These are phyloP conservation scores for Torymus auratus DNA, from an alignment of 2,888 invertebrate species.

Conservation along the genomic window DNA sequence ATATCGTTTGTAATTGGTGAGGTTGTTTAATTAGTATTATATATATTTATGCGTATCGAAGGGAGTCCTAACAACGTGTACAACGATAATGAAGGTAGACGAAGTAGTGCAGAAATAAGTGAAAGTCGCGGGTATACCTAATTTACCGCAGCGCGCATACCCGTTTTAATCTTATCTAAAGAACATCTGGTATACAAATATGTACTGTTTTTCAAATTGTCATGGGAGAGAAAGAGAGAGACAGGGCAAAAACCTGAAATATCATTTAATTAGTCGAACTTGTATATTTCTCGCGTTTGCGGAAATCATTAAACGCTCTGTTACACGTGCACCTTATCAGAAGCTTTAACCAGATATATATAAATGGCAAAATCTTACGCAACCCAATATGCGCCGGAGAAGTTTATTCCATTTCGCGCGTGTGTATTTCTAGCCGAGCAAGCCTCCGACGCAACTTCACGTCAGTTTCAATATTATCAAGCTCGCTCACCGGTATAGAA, in stretches of 20 bases:
- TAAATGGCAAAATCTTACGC: conserved; percentile 12
- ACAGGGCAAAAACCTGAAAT: conserved; percentile 21
- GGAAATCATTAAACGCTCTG: conserved; percentile 22
- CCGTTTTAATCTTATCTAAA: conserved; percentile 33
- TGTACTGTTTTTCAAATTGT: conserved; percentile 34
- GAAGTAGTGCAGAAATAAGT: conserved; percentile 17
- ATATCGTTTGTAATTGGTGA: too few species aligned
- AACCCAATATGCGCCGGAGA: not conserved
- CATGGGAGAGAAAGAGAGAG: not conserved
- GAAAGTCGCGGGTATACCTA: conserved; percentile 25
- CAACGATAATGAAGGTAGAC: conserved; percentile 13
- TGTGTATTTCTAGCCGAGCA: not conserved
- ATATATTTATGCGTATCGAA: too few species aligned
- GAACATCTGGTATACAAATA: conserved; percentile 45
- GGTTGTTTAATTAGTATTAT: too few species aligned
- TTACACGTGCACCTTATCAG: conserved; percentile 35
- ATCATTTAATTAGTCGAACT: conserved; percentile 46
- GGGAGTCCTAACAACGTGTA: not conserved
- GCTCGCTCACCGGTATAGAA: too few species aligned
- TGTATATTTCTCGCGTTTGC: not conserved
- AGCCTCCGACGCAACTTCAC: too few species aligned
- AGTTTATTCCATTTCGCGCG: not conserved
- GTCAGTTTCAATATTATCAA: too few species aligned
- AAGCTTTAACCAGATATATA: not conserved
- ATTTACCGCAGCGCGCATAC: not conserved